Evolutionary conservation across 2,797 vertebrate genomes (phyloP), one percentile per base, ranked within the genome.

Genomic region (Rhadinocentrus ornatus): DNA sequence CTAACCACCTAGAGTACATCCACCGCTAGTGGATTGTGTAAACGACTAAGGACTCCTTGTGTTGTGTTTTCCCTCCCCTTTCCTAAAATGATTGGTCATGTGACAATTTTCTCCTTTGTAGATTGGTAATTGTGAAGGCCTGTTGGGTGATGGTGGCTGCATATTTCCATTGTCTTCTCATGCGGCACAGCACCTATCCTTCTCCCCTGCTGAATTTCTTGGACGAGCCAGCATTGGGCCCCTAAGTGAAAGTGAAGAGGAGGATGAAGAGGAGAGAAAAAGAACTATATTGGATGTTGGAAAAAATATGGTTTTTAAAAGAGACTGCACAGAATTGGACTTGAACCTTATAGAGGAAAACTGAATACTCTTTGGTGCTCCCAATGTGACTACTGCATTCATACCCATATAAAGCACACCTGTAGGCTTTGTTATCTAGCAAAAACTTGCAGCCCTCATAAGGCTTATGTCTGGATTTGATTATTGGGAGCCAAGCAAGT

Each of bases 261-360:
- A 92, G 46, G 78, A 96, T 0, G 93, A 94, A 11, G 94, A 95
- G 18, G 93, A 93, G 76, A 92, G 93, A 74, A 87, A 93, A 53
- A 90, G 73, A 75, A 91, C 74, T 74, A 46, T 46, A 31, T 68
- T 67, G n/a, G 78, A 84, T 22, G 92, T 77, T 64, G 92, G 80
- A 77, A 88, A 95, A 89, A 93, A 92, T 82, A 94, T 92, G 85
- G 89, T 96, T 69, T 97, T 96, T 87, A 95, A 97, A 91, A 95
- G 96, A 89, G 96, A 97, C 92, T 97, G 96, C 90, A 95, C 95
- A 87, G 97, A 98, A 91, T 94, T 97, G 86, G 96, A 97, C 92
- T 93, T 97, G 91, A 96, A 95, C 83, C 95, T 97, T 77, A 97
- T 97, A 87, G 97, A 98, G 91, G 97, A 98, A 89, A 98, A 97